Evolutionary conservation across 2,888 invertebrate genomes (phyloP), one percentile per base, ranked within the genome.

Genomic region (Galerucella nymphaeae): DNA sequence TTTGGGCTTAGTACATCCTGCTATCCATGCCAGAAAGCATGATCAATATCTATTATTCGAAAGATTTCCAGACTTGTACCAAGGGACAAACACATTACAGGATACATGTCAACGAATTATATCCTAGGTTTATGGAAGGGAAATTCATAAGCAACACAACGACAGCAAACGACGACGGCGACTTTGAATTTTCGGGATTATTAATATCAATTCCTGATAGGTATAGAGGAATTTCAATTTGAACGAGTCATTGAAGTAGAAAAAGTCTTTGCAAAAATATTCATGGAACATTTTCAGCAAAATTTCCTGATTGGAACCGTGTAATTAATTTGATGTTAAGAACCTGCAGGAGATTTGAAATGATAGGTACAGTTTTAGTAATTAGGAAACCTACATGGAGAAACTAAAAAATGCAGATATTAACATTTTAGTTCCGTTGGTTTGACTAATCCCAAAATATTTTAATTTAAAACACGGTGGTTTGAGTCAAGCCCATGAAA

Each of bases 31-130:
- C 64, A 14, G 50, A 48, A 23, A n/a, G 11, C 20, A 38, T 50
- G 50, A 53, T 65, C 64, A 41, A 30, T 65, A 38, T 18, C 45
- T 65, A 30, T 3, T 38, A 65, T 53, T 65, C 30, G 23, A 53
- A 65, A 53, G 50, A 65, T 53, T 65, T 55, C 16, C 18, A 65
- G 23, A 41, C 48, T 30, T 55, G 50, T 23, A 30, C 30, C 38
- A 20, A 13, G 23, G 65, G 65, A 65, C 55, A 65, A 55, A 55
- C 16, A 65, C 65, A 50, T 53, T n/a, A 65, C 65, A 65, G 38
- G 65, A 65, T 65, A 65, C 65, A 65, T 65, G 65, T 55, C 65
- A 66, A 20, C 57, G 41, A 66, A 66, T 66, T 66, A 57, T 42
- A 66, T 57, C 41, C 8, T 66, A 57, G 55, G 55, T 57, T 66